Conservation (phyloP, 2,113 vertebrate species). For the Aix galericulata region DNA sequence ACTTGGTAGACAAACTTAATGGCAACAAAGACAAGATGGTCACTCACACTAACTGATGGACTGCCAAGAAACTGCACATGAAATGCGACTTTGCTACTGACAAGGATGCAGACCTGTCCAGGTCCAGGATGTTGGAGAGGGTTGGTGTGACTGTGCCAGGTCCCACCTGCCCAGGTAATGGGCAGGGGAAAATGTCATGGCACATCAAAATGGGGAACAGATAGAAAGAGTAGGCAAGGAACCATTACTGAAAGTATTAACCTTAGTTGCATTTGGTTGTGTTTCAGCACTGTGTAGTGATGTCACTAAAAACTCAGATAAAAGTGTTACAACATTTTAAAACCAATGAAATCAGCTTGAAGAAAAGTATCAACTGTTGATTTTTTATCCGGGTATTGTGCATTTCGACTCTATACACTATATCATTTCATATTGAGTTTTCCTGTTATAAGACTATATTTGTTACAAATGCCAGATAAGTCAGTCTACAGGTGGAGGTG, state of each 20-base stretch:
- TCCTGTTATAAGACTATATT: neutral
- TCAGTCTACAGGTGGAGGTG: neutral
- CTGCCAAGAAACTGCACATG: neutral
- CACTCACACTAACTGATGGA: too few relatives aligned
- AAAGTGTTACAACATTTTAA: neutral
- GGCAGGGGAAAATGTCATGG: too few relatives aligned
- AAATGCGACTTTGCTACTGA: neutral
- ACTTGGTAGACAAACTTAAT: too few relatives aligned
- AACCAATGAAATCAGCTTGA: neutral
- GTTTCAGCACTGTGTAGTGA: neutral
- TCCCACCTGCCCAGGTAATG: too few relatives aligned
- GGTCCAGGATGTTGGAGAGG: too few relatives aligned
- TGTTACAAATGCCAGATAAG: neutral
- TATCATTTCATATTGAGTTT: neutral
- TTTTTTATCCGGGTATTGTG: neutral
- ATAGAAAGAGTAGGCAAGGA: neutral
- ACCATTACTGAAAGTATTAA: accelerated
- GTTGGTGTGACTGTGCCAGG: neutral
- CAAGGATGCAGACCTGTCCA: neutral
- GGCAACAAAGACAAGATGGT: too few relatives aligned
- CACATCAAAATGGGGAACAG: neutral
- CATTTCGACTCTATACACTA: neutral
- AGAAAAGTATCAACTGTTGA: neutral
- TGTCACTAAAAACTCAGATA: neutral
- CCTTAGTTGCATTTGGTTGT: neutral